Conservation (phyloP, 2,113 vertebrate species). For the Grus americana region DNA sequence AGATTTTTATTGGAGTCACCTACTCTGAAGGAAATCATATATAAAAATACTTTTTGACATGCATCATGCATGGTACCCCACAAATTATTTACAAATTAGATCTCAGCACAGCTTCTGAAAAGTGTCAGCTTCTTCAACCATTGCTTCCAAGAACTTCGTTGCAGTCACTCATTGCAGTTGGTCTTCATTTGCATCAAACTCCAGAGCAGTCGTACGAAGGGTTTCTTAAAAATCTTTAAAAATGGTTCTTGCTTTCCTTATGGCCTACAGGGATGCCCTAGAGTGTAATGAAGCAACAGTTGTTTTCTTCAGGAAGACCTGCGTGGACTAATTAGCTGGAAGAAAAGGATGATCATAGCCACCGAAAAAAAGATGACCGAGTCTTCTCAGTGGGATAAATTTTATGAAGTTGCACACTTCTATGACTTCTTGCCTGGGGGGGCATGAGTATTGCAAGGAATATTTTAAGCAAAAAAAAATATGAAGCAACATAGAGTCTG, state of each 20-base stretch:
- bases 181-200: neutral
- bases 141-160: neutral
- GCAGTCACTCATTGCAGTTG: neutral
- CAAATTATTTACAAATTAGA: neutral
- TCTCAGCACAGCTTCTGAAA: neutral
- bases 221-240: neutral
- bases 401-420: neutral
- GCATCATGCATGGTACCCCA: fast-evolving
- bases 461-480: neutral
- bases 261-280: neutral
- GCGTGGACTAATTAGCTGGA: neutral
- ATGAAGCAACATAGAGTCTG: neutral
- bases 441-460: neutral
- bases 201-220: neutral
- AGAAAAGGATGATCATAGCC: neutral
- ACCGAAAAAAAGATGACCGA: neutral
- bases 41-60: fast-evolving
- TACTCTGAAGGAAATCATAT: neutral
- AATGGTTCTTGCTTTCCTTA: neutral
- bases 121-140: neutral
- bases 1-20: neutral
- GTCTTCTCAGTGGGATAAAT: neutral
- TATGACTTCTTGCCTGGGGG: neutral
- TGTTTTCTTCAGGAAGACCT: neutral
- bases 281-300: neutral